phyloP scores from a whole-genome alignment of 2,888 invertebrate genomes.

The Chrysolina haemoptera region DNA sequence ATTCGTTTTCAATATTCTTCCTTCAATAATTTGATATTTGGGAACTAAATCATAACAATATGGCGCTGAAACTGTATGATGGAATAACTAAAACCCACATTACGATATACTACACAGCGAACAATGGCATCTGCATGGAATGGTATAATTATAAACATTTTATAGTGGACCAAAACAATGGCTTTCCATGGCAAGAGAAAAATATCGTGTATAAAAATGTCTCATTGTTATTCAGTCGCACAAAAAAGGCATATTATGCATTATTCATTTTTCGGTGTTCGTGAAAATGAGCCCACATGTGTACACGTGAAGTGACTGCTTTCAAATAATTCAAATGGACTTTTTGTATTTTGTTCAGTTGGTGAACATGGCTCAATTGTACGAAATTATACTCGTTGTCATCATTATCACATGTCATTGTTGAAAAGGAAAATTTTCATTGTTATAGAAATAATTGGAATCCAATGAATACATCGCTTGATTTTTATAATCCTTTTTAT shows the following conservation, averaged over 20 bases:
- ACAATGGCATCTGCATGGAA: conserved; percentile 50
- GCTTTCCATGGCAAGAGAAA: conserved; percentile 53
- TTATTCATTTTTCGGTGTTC: conserved; percentile 56
- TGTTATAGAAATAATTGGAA: no score
- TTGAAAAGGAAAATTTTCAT: no score
- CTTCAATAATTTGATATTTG: no score
- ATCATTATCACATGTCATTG: background rate
- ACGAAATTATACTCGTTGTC: background rate
- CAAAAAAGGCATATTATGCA: conserved; percentile 57
- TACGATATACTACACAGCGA: conserved; percentile 31
- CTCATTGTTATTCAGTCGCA: conserved; percentile 59
- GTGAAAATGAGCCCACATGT: conserved; percentile 45
- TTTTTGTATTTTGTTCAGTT: conserved; percentile 26
- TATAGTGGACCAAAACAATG: conserved; percentile 57
- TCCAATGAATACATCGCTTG: no score
- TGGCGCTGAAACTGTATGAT: background rate
- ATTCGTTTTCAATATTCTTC: no score
- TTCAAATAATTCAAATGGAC: conserved; percentile 35
- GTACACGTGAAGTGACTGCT: conserved; percentile 45
- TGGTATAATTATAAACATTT: conserved; percentile 53
- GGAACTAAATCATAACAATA: no score
- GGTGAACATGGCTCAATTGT: background rate
- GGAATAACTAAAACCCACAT: conserved; percentile 20
- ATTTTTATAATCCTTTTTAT: no score
- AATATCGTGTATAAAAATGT: conserved; percentile 54